phyloP scores from a whole-genome alignment of 2,888 invertebrate species.

The Pterobdella sp. region DNA sequence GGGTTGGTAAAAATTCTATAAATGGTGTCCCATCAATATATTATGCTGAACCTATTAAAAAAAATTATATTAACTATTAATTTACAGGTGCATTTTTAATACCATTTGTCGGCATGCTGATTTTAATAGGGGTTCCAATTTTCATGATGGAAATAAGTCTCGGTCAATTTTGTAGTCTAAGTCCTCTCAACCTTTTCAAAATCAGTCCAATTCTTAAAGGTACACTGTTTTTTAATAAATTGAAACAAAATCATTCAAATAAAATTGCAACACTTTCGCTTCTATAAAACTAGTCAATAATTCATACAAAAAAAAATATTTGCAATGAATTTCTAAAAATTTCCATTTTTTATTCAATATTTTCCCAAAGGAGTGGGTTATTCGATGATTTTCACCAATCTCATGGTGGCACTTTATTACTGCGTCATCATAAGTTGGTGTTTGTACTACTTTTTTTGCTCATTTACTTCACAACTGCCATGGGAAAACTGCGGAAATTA shows the following conservation, averaged over 20 bases:
- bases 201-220: constrained; percentile 45
- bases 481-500: constrained; percentile 46
- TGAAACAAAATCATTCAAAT: no score
- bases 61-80: no score
- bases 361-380: constrained; percentile 45
- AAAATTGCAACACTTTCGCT: no score
- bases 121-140: constrained; percentile 42
- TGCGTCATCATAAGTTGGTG: constrained; percentile 50
- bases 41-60: no score
- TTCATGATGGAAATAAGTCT: constrained; percentile 40
- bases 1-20: no score
- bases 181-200: constrained; percentile 43
- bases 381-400: constrained; percentile 47
- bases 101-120: constrained; percentile 34
- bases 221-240: no score
- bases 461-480: constrained; percentile 46
- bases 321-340: no score
- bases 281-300: no score
- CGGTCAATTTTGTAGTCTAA: constrained; percentile 38
- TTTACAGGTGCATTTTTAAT: constrained; percentile 43
- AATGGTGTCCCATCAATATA: no score
- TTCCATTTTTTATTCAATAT: no score
- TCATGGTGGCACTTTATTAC: constrained; percentile 49
- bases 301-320: no score
- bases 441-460: constrained; percentile 48